These are phyloP conservation scores for Cephus nigrinus DNA, from an alignment of 2,888 invertebrate species.

Conservation along the genomic window DNA sequence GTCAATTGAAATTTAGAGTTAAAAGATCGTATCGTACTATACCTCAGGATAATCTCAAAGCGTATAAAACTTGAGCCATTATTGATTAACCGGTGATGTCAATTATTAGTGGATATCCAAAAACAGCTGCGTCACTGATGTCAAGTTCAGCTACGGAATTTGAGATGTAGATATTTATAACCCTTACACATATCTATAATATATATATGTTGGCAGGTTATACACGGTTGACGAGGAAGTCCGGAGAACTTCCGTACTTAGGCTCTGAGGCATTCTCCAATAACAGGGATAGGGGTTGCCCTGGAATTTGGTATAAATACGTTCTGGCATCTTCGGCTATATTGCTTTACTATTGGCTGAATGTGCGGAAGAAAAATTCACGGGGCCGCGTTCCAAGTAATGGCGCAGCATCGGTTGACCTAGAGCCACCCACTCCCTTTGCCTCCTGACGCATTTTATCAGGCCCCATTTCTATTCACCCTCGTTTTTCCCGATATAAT, in stretches of 20 bases:
- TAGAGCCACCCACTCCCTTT: background rate
- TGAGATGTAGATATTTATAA: background rate
- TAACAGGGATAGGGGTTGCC: conserved; percentile 29
- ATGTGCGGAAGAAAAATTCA: conserved; percentile 13
- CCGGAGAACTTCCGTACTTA: conserved; percentile 1
- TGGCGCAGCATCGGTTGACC: background rate
- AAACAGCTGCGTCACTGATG: background rate
- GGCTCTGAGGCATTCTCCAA: conserved; percentile 19
- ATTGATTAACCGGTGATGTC: background rate
- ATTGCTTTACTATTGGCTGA: conserved; percentile 51
- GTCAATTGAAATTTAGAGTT: background rate
- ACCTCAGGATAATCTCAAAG: background rate
- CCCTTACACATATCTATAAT: background rate
- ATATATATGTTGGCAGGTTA: background rate
- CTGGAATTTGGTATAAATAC: conserved; percentile 57
- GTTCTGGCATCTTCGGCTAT: conserved; percentile 48
- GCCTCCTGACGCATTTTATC: background rate
- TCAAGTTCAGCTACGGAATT: background rate
- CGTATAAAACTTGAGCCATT: background rate
- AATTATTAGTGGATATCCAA: background rate
- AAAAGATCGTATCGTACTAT: too few relatives aligned
- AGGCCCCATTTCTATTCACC: background rate
- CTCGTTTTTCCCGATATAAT: background rate
- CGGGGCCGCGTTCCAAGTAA: background rate
- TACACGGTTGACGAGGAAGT: background rate